Base-by-base conservation (phyloP, 2,888 invertebrate species). In the Euplagia quadripunctaria region DNA sequence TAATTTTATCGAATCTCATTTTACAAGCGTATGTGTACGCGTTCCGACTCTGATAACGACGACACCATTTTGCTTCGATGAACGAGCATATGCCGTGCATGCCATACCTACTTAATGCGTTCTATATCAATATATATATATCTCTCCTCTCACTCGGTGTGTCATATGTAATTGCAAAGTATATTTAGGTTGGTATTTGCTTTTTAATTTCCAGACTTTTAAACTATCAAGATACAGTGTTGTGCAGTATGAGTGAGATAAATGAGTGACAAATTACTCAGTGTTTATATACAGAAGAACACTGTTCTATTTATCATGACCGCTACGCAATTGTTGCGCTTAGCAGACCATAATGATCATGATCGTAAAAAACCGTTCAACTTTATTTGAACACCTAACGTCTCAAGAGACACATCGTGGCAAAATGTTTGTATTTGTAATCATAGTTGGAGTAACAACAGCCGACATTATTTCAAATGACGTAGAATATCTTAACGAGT, bases 401-500 rank as follows among this genome's bases (percentile, higher is more conserved):
- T 85, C 79, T 78, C 79, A 82, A 82, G 80, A 82, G 80, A 82
- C 82, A 86, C 82, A 85, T 87, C 85, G 79, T 82, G 64, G 74
- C 84, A 88, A 73, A 80, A 93, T 94, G 94, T 80, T 90, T 49
- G 71, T 77, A 77, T 73, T 84, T 75, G 71, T 88, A 65, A 58
- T 89, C 31, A 74, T 90, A 64, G 52, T 90, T 46, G 85, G 85
- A 79, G 61, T 81, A 4, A 81, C 82, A n/a, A 79, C 76, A 3
- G 89, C 87, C 9, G 90, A 93, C 49, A 77, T 90, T 20, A 82
- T 88, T 0, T 86, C 89, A 81, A 91, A 91, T 69, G 94, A 94
- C 65, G 86, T 96, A 31, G 93, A 96, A 83, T 96, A 96, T 71
- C 93, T 98, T 52, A 97, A 97, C 86, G 97, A 97, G 87, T 89